Conservation (phyloP, 2,113 vertebrate species). For the Percopsis transmontana region DNA sequence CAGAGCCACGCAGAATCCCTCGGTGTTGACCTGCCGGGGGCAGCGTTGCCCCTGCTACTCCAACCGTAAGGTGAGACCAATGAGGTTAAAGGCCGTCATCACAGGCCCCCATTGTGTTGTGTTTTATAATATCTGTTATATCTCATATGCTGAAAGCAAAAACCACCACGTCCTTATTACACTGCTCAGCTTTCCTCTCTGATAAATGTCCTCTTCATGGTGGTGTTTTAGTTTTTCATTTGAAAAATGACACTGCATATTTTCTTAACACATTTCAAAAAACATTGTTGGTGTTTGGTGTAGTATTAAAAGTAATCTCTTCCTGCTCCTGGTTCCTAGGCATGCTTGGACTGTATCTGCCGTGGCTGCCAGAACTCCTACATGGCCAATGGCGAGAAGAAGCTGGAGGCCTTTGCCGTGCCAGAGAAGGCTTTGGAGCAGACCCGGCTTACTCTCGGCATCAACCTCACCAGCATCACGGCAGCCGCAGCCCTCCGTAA, state of each 20-base stretch:
- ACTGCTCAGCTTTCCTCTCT: no score
- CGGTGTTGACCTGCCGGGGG: conserved; percentile 98
- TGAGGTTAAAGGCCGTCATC: neutral
- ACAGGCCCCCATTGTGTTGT: neutral
- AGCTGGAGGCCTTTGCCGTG: conserved; percentile 97
- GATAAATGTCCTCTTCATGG: no score
- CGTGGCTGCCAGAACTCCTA: conserved; percentile 99
- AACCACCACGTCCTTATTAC: no score
- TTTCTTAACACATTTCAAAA: no score
- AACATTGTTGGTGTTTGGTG: no score
- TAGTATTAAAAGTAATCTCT: neutral
- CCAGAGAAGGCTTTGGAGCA: conserved; percentile 99
- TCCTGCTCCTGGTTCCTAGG: conserved; percentile 51
- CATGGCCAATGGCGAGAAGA: conserved; percentile 99
- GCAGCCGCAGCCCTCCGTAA: conserved; percentile 86
- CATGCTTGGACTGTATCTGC: conserved; percentile 98
- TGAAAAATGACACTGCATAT: no score
- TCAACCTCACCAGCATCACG: conserved; percentile 97
- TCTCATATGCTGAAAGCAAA: no score
- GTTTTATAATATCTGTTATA: neutral
- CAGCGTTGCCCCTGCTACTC: conserved; percentile 98
- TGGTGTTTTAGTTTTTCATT: no score
- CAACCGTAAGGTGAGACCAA: conserved; percentile 85
- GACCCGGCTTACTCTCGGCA: conserved; percentile 96
- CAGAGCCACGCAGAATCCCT: conserved; percentile 98